Evolutionary conservation across 1,140 invertebrate genomes (phyloP).

Genomic region (Harpegnathos saltator): DNA sequence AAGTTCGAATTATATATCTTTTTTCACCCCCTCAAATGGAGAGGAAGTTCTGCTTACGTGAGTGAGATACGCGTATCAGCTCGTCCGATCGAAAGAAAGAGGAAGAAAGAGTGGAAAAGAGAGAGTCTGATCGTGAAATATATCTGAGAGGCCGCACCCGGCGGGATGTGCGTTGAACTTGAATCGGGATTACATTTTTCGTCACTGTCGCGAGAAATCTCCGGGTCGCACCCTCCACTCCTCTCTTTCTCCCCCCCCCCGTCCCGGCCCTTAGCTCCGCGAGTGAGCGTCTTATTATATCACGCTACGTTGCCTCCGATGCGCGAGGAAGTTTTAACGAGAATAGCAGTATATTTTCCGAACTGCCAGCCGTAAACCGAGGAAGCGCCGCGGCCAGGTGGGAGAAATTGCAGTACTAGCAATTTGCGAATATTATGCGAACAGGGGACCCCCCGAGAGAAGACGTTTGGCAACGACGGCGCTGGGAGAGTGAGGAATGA

Average conservation of each 20-base stretch:
- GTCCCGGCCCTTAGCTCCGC: no score
- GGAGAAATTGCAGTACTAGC: conserved; percentile 68
- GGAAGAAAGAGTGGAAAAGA: no score
- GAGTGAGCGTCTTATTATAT: conserved; percentile 48
- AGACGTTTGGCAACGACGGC: conserved; percentile 69
- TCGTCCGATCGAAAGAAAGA: not conserved
- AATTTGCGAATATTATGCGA: conserved; percentile 76
- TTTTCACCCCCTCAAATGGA: not conserved
- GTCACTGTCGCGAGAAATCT: conserved; percentile 18
- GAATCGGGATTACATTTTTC: conserved; percentile 35
- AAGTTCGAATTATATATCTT: not conserved
- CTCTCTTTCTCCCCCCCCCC: no score
- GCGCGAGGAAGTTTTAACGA: conserved; percentile 56
- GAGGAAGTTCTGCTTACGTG: not conserved
- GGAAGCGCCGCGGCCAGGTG: conserved; percentile 61
- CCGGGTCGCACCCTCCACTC: not conserved
- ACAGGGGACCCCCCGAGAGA: conserved; percentile 64
- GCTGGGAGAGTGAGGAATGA: conserved; percentile 35
- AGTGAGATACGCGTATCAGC: not conserved
- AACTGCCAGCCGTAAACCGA: conserved; percentile 47
- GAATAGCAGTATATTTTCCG: conserved; percentile 60
- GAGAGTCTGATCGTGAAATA: not conserved
- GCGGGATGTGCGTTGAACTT: conserved; percentile 1
- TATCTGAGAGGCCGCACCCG: not conserved
- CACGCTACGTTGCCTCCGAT: conserved; percentile 35